These are phyloP conservation scores for Hassar affinis DNA, from an alignment of 2,113 vertebrate species.

Conservation along the genomic window DNA sequence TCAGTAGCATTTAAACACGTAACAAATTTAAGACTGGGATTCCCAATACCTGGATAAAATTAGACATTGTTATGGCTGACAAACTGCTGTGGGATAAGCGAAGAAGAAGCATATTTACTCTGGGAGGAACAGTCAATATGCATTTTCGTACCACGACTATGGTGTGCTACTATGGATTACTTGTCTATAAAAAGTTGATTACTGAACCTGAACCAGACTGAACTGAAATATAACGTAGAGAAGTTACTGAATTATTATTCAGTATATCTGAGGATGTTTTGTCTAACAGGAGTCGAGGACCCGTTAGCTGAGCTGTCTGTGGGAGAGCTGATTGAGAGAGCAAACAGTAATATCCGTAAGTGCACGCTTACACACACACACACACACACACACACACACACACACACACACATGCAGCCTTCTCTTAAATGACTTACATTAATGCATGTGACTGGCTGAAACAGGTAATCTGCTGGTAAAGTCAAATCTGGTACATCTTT, in stretches of 20 bases:
- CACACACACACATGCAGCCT: neutral
- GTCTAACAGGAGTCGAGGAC: neutral
- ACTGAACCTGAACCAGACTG: neutral
- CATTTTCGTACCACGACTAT: no score
- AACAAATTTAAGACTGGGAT: no score
- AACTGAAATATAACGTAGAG: no score
- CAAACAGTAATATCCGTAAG: slow-evolving; percentile 61
- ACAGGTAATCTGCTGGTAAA: neutral
- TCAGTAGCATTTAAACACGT: no score
- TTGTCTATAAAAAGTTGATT: neutral
- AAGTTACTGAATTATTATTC: no score
- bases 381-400: neutral
- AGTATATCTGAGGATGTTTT: neutral
- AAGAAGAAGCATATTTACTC: no score
- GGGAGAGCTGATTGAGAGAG: slow-evolving; percentile 62
- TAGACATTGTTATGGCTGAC: no score
- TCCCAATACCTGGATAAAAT: no score
- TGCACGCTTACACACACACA: neutral
- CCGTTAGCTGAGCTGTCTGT: slow-evolving; percentile 57
- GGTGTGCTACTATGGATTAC: no score
- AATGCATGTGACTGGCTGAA: neutral
- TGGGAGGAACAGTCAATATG: no score
- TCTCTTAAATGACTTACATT: neutral
- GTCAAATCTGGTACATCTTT: neutral
- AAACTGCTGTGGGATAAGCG: no score